Conservation (phyloP, 1,140 invertebrate genomes). For the Heliconius hewitsoni region DNA sequence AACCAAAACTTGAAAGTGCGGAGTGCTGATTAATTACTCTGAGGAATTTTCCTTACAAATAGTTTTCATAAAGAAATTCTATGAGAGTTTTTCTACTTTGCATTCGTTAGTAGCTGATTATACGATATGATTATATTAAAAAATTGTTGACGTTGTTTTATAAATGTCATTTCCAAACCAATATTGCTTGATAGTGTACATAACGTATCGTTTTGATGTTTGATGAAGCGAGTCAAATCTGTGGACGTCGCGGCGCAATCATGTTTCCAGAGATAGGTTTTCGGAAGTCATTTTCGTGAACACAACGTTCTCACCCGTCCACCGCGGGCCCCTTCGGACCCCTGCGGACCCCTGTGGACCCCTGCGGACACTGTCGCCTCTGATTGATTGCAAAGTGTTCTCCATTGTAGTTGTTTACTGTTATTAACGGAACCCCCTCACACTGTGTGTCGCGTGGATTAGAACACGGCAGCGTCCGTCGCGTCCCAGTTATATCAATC, state of each 20-base stretch:
- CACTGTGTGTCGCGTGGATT: neutral
- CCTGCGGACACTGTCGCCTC: slow-evolving; percentile 1
- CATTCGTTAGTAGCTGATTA: neutral
- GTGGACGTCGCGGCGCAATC: neutral
- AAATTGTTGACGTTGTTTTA: neutral
- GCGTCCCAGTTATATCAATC: neutral
- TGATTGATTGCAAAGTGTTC: slow-evolving; percentile 6
- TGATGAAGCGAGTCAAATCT: neutral
- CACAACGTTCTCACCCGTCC: neutral
- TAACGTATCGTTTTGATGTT: neutral
- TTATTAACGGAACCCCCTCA: neutral
- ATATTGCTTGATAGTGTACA: neutral
- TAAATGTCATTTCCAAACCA: too few species aligned
- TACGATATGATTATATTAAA: neutral
- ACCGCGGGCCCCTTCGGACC: neutral
- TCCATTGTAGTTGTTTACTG: neutral
- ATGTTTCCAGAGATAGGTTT: slow-evolving; percentile 5
- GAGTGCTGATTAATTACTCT: neutral
- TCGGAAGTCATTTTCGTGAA: neutral
- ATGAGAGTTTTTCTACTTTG: neutral
- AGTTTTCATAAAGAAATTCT: slow-evolving; percentile 8
- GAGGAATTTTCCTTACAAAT: neutral
- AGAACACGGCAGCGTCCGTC: neutral
- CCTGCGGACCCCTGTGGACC: neutral
- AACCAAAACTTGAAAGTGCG: slow-evolving; percentile 7